phyloP scores from a whole-genome alignment of 2,113 vertebrate species.

The Eptatretus burgeri region DNA sequence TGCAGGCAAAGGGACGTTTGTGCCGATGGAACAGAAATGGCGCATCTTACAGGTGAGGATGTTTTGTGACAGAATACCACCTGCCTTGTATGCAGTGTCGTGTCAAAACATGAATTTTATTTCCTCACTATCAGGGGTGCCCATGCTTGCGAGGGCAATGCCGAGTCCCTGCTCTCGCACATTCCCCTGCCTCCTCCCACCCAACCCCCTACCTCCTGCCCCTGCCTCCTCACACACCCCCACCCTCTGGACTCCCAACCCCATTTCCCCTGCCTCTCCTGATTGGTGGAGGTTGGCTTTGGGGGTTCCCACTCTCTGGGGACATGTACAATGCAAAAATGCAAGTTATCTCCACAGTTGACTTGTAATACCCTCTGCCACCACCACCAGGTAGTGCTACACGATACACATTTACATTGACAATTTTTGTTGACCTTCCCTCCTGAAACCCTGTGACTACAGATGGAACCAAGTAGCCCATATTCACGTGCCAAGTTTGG shows the following conservation, averaged over 20 bases:
- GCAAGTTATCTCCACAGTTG: no score
- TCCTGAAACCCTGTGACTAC: neutral
- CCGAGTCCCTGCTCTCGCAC: neutral
- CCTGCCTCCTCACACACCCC: neutral
- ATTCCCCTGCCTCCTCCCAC: no score
- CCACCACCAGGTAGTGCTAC: neutral
- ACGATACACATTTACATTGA: neutral
- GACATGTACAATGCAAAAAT: no score
- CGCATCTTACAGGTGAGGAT: constrained; percentile 32
- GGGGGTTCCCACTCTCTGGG: no score
- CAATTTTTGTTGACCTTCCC: neutral
- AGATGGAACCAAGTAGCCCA: no score
- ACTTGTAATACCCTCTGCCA: no score
- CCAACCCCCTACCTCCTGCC: no score
- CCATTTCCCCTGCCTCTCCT: neutral
- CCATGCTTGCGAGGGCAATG: neutral
- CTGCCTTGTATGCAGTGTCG: neutral
- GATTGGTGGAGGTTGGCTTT: no score
- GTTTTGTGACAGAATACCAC: neutral
- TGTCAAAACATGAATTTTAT: neutral
- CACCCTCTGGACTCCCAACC: neutral
- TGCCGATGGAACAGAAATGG: constrained; percentile 40
- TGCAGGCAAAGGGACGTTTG: constrained; percentile 24
- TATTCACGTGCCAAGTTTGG: neutral
- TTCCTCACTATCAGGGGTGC: neutral